phyloP scores from a whole-genome alignment of 2,888 invertebrate species.

The Microctonus hyperodae region DNA sequence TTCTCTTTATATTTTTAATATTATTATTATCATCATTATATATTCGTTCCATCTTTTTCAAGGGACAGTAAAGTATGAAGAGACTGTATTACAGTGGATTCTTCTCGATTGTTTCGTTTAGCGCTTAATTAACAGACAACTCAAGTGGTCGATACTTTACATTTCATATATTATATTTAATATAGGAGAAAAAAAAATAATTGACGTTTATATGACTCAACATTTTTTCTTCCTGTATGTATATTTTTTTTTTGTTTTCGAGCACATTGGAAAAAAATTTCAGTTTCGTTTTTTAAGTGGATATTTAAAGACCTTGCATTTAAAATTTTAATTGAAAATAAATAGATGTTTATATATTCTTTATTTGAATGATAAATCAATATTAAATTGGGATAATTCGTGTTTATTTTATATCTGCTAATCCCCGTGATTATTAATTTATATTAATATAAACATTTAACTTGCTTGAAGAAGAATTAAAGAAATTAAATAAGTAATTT shows the following conservation, averaged over 20 bases:
- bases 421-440: not conserved
- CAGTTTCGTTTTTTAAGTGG: not conserved
- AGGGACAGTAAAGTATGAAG: slow-evolving; percentile 4
- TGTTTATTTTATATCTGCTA: not conserved
- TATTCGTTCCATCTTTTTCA: not conserved
- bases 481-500: too few species aligned
- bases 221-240: slow-evolving; percentile 8
- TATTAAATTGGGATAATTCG: not conserved
- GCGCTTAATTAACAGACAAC: slow-evolving; percentile 31
- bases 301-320: not conserved
- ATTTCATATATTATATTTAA: slow-evolving; percentile 1
- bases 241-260: not conserved
- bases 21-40: slow-evolving; percentile 7
- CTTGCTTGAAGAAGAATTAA: too few species aligned
- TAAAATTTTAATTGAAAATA: slow-evolving; percentile 5
- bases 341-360: not conserved
- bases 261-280: not conserved
- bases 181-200: slow-evolving; percentile 9
- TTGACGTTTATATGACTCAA: slow-evolving; percentile 18
- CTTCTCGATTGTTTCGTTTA: slow-evolving; percentile 31
- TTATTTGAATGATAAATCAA: not conserved
- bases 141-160: not conserved
- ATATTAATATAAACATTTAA: not conserved
- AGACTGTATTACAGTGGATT: not conserved
- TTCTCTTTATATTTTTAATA: slow-evolving; percentile 4